Evolutionary conservation across 53 echinoderm and acorn worm genomes (phyloP), one percentile per base, ranked within the genome.

Genomic region (Holothuria scabra): DNA sequence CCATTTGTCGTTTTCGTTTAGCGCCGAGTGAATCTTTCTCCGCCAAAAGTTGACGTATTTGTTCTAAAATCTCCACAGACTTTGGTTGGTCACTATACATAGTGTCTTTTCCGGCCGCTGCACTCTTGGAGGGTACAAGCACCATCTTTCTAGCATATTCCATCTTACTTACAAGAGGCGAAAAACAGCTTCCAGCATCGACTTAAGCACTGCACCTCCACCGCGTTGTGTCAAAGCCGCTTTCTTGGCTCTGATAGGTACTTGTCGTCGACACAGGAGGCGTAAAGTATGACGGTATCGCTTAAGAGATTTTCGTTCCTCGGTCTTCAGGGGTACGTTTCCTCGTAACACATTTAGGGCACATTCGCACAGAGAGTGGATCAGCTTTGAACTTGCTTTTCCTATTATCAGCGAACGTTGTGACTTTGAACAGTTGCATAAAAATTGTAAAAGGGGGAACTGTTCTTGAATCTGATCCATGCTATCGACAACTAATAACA

Each of bases 311-410:
- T 12, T 12, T 26, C 12, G 5, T 26, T 61, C 61, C 4, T 61
- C 26, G 13, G 26, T 12, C 5, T 5, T 61, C n/a, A 61, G 61
- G 20, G 88, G 84, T 23, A 93, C 72, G 63, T 91, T 91, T 20
- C 87, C 92, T 0, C 76, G 74, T 41, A 92, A 28, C 16, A 67
- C 59, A 31, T 87, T 87, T 14, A 90, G 60, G 18, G 91, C 84
- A 46, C 78, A 84, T 62, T 90, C 91, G 78, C 91, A 87, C 2
- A 92, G 34, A 33, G 78, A 69, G n/a, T 59, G 65, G 14, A 94
- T 24, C 25, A 89, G 75, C 24, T 89, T 79, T 22, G 67, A n/a
- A n/a, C n/a, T n/a, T n/a, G n/a, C n/a, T n/a, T n/a, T n/a, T n/a
- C n/a, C n/a, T n/a, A n/a, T n/a, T 69, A 48, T 85, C 66, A 6